Evolutionary conservation across 2,113 vertebrate genomes (phyloP).

Genomic region (Columbina picui): DNA sequence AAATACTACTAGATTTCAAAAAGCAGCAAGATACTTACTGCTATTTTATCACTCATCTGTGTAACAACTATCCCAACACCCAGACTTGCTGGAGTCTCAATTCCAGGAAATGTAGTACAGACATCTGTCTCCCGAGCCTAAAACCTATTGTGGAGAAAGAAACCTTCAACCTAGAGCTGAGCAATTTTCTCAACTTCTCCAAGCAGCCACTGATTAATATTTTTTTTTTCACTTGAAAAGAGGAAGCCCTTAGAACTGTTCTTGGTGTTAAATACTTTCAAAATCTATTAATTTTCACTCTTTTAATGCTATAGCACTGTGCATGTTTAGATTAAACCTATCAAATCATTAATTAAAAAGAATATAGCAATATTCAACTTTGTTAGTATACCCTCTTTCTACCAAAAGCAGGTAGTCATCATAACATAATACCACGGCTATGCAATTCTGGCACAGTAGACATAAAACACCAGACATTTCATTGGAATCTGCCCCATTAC

Average conservation of each 20-base stretch:
- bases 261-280: background rate
- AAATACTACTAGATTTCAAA: background rate
- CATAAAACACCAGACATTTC: background rate
- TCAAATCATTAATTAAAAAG: background rate
- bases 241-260: background rate
- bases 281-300: background rate
- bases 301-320: background rate
- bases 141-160: background rate
- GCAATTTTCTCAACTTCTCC: background rate
- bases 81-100: background rate
- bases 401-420: background rate
- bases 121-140: background rate
- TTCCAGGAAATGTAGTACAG: background rate
- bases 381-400: background rate
- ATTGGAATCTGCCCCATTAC: background rate
- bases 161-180: background rate
- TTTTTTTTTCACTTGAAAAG: background rate
- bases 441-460: background rate
- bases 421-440: background rate
- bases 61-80: background rate
- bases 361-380: background rate
- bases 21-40: background rate
- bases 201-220: background rate
- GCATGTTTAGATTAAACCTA: background rate
- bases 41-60: background rate